Conservation (phyloP, 2,888 invertebrate genomes). For the Metacarcinus magister region DNA sequence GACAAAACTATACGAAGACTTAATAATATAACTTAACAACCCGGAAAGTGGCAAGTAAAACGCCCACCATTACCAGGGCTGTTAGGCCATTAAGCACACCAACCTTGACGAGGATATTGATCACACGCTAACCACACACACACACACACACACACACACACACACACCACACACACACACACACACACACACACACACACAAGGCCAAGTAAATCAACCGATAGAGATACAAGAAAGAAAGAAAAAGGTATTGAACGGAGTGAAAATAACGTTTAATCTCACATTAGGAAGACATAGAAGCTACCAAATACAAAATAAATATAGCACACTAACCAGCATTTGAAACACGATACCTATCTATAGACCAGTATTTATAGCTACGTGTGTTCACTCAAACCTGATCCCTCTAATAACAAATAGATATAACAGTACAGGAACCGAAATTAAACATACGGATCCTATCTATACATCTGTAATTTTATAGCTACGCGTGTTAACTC, state of each 20-base stretch:
- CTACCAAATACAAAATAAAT: too few relatives aligned
- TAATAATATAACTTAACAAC: neutral
- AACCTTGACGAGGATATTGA: neutral
- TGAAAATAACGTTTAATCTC: neutral
- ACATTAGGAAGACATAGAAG: neutral
- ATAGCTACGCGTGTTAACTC: too few relatives aligned
- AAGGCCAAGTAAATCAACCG: neutral
- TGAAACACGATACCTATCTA: too few relatives aligned
- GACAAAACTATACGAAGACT: neutral
- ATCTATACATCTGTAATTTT: too few relatives aligned
- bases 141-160: neutral
- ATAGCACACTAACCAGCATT: too few relatives aligned
- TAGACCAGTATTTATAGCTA: too few relatives aligned
- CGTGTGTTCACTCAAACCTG: too few relatives aligned
- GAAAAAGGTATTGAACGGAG: neutral
- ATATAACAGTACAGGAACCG: too few relatives aligned
- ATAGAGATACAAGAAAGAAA: too few relatives aligned
- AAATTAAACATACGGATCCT: too few relatives aligned
- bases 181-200: neutral
- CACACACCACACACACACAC: neutral
- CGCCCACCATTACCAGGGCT: neutral
- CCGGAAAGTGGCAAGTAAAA: neutral
- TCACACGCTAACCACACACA: neutral
- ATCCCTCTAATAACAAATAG: too few relatives aligned
- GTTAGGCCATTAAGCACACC: neutral